Conservation (phyloP, 1,140 invertebrate species). For the Drosophila saltans region DNA sequence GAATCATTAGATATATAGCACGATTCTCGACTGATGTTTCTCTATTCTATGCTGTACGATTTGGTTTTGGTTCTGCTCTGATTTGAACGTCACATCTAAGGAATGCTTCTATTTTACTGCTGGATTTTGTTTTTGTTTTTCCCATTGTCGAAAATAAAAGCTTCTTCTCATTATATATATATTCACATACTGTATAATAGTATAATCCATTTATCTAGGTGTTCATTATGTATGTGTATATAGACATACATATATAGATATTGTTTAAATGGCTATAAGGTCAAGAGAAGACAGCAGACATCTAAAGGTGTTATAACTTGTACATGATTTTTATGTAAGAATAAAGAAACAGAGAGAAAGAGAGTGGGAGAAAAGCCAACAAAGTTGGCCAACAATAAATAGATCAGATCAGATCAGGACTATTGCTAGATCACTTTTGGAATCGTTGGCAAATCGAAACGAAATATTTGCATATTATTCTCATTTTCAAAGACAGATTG, state of each 20-base stretch:
- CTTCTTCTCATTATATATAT: constrained; percentile 13
- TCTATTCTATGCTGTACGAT: constrained; percentile 14
- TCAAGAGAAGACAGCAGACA: constrained; percentile 49
- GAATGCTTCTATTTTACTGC: constrained; percentile 56
- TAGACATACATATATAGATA: constrained; percentile 25
- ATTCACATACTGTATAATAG: constrained; percentile 41
- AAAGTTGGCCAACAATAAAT: neutral
- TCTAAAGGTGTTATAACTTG: constrained; percentile 61
- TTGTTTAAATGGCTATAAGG: constrained; percentile 51
- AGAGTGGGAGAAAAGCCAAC: neutral
- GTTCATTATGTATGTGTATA: constrained; percentile 6
- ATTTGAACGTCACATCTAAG: constrained; percentile 77
- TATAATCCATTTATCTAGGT: constrained; percentile 51
- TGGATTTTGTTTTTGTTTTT: constrained; percentile 35
- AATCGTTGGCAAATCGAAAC: neutral
- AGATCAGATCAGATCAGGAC: neutral
- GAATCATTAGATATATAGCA: constrained; percentile 61
- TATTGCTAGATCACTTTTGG: neutral
- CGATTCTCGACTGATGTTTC: constrained; percentile 59
- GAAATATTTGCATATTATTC: no score
- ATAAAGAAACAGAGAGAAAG: neutral
- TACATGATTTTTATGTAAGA: constrained; percentile 35
- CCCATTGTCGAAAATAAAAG: constrained; percentile 10
- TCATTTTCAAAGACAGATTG: no score
- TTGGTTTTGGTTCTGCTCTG: constrained; percentile 37